phyloP scores from a whole-genome alignment of 2,888 invertebrate species.

The Autographa gamma region DNA sequence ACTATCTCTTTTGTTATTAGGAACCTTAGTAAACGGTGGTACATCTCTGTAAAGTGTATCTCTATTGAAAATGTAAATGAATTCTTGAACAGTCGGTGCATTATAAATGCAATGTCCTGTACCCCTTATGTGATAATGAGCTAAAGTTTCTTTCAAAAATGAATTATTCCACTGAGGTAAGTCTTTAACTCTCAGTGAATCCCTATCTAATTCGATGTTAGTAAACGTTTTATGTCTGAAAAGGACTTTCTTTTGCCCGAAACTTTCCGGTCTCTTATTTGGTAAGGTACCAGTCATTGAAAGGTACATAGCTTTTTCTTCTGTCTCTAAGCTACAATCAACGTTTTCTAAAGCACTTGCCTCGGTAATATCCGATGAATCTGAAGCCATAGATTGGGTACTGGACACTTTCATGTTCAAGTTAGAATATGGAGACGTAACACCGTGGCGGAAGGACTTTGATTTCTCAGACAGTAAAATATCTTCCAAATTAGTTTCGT shows the following conservation, averaged over 20 bases:
- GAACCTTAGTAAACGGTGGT: slow-evolving; percentile 74
- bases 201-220: slow-evolving; percentile 83
- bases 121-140: slow-evolving; percentile 84
- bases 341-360: slow-evolving; percentile 86
- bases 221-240: slow-evolving; percentile 87
- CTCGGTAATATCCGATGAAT: slow-evolving; percentile 78
- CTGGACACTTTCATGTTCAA: slow-evolving; percentile 70
- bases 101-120: slow-evolving; percentile 86
- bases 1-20: slow-evolving; percentile 76
- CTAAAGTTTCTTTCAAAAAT: slow-evolving; percentile 81
- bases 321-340: slow-evolving; percentile 77
- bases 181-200: slow-evolving; percentile 74
- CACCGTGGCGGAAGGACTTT: slow-evolving; percentile 80
- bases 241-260: slow-evolving; percentile 78
- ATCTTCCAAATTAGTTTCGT: slow-evolving; percentile 85
- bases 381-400: slow-evolving; percentile 78
- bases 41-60: slow-evolving; percentile 79
- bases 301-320: slow-evolving; percentile 74
- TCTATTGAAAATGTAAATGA: slow-evolving; percentile 84
- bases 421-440: slow-evolving; percentile 62
- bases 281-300: slow-evolving; percentile 85
- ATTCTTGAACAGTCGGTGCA: slow-evolving; percentile 82
- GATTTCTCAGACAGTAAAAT: slow-evolving; percentile 84
- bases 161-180: slow-evolving; percentile 76
- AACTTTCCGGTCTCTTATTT: slow-evolving; percentile 70